Evolutionary conservation across 1,140 invertebrate species (phyloP).

Genomic region (Eurosta solidaginis): DNA sequence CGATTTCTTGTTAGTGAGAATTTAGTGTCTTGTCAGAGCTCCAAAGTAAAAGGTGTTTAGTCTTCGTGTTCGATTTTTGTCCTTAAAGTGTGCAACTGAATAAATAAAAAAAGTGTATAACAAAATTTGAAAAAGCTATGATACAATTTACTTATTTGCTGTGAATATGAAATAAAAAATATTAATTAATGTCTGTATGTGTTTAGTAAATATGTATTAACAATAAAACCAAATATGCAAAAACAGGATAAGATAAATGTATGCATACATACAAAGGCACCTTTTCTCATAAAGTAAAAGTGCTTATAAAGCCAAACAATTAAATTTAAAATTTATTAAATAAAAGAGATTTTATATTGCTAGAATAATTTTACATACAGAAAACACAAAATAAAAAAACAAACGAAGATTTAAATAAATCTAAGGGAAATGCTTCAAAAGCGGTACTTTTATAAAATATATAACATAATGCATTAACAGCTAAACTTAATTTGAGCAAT

Average conservation of each 20-base stretch:
- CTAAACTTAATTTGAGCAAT: neutral
- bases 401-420: neutral
- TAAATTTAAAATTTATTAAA: neutral
- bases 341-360: neutral
- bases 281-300: no score
- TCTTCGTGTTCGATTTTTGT: constrained; percentile 15
- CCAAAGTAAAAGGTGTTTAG: constrained; percentile 6
- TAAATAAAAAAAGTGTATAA: neutral
- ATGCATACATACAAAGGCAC: neutral
- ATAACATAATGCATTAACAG: constrained; percentile 10
- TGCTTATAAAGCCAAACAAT: neutral
- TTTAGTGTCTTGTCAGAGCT: constrained; percentile 22
- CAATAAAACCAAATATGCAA: neutral
- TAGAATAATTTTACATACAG: neutral
- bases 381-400: neutral
- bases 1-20: neutral
- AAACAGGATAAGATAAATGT: neutral
- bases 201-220: neutral
- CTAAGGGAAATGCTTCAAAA: constrained; percentile 7
- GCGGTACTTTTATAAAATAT: neutral
- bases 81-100: constrained; percentile 22
- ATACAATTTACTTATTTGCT: no score
- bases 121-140: neutral
- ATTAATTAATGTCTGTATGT: neutral
- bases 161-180: neutral